Evolutionary conservation across 1,140 invertebrate species (phyloP).

Genomic region (Ostrea denselamellosa): DNA sequence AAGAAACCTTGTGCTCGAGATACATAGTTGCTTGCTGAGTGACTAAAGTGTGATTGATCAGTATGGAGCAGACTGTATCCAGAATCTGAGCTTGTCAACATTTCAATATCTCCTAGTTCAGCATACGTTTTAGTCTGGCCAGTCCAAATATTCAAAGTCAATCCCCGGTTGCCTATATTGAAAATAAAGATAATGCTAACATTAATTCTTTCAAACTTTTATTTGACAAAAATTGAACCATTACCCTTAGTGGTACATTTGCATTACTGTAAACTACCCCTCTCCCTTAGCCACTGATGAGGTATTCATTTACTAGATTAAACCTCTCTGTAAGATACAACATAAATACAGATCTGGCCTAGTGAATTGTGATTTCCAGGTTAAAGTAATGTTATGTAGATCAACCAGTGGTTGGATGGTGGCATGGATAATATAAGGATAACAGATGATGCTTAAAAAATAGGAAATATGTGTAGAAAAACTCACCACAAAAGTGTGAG

Average conservation of each 20-base stretch:
- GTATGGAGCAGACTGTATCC: not conserved
- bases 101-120: not conserved
- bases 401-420: too few relatives aligned
- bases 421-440: too few relatives aligned
- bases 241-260: too few relatives aligned
- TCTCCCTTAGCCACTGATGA: not conserved
- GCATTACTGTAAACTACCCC: too few relatives aligned
- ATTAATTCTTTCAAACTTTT: too few relatives aligned
- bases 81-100: not conserved
- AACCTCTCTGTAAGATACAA: too few relatives aligned
- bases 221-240: too few relatives aligned
- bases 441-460: too few relatives aligned
- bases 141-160: slow-evolving; percentile 7
- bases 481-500: not conserved
- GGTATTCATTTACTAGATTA: too few relatives aligned
- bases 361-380: too few relatives aligned
- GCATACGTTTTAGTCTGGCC: not conserved
- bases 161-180: slow-evolving; percentile 11
- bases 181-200: not conserved
- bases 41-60: not conserved
- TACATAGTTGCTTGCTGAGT: not conserved
- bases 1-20: slow-evolving; percentile 29
- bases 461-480: not conserved
- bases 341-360: too few relatives aligned
- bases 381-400: too few relatives aligned